Base-by-base conservation (phyloP, 2,797 vertebrate species). In the Lepus oiostolus region DNA sequence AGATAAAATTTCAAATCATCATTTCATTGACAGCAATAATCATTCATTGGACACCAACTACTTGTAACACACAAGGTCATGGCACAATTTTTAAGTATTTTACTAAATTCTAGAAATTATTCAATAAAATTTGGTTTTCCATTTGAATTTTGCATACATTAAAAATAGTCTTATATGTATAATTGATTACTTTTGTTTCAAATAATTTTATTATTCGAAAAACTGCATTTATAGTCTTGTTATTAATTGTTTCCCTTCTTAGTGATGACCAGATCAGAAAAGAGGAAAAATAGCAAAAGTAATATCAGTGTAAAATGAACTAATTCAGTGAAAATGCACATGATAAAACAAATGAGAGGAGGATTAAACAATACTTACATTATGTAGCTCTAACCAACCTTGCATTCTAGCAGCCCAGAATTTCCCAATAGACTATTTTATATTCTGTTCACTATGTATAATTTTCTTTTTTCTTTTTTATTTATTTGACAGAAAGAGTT, bases 121-220 rank as follows among this genome's bases (percentile, higher is more conserved):
- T 24, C 28, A 83, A 24, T 83, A 0, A 76, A 85, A 90, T 30
- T 30, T 81, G 7, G n/a, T 83, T 95, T 89, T 84, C 42, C 8
- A 79, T 50, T 71, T 93, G 3, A 71, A 79, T 65, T 80, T 91
- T 42, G 7, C 52, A 28, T 67, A 54, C n/a, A 85, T 67, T 85
- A 10, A 72, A 86, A 94, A 72, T 62, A 71, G 5, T 50, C 77
- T 26, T 8, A 60, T 24, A 35, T 8, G 42, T 54, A 28, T 9
- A 65, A n/a, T 68, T 93, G 17, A 72, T 42, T 58, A 3, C 10
- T 92, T 89, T 22, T 82, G 3, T 71, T 84, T 0, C 26, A 90
- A 76, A n/a, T 87, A 62, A 74, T 84, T 72, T 82, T 65, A 32
- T 83, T 89, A 77, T 30, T 26, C 17, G 60, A 58, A 85, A 60